Percentiles rank a stretch among this genome's conserved stretches.
Evolutionary conservation across 2,113 vertebrate genomes (phyloP).

Genomic region (Galemys pyrenaicus): DNA sequence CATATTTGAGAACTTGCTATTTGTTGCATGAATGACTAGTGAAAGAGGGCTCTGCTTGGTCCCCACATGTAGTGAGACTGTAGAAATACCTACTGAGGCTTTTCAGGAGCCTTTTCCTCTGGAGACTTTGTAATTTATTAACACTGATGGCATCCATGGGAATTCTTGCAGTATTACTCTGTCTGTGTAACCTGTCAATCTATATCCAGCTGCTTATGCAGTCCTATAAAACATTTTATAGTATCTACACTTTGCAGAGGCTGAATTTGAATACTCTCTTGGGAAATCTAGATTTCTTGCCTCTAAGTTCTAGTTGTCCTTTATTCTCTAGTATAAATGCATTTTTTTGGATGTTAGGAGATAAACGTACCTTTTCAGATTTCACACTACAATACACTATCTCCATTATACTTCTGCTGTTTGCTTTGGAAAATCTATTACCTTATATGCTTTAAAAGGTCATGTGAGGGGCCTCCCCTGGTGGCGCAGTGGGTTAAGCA

Average conservation of each 20-base stretch:
- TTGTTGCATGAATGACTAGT: conserved; percentile 2
- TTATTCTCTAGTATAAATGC: background rate
- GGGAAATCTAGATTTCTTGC: background rate
- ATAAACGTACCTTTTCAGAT: background rate
- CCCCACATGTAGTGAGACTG: conserved; percentile 9
- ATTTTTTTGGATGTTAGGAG: conserved; percentile 16
- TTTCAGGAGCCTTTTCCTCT: background rate
- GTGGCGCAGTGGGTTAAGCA: too few species aligned
- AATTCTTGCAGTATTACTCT: background rate
- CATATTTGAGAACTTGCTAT: background rate
- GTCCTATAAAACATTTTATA: background rate
- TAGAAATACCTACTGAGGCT: background rate
- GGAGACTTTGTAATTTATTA: background rate
- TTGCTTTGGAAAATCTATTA: conserved; percentile 14
- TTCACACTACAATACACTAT: background rate
- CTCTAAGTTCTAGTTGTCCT: background rate
- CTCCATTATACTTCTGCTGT: background rate
- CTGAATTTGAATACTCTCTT: background rate
- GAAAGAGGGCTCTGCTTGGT: background rate
- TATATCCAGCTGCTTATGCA: background rate
- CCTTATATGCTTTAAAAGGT: background rate
- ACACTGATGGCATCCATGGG: background rate
- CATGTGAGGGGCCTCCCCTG: too few species aligned
- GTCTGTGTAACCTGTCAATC: background rate
- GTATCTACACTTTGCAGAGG: background rate